A percentile compares a stretch with the other conserved stretches of the same genome.
Evolutionary conservation across 2,113 vertebrate genomes (phyloP).

Genomic region (Microtus montanus): DNA sequence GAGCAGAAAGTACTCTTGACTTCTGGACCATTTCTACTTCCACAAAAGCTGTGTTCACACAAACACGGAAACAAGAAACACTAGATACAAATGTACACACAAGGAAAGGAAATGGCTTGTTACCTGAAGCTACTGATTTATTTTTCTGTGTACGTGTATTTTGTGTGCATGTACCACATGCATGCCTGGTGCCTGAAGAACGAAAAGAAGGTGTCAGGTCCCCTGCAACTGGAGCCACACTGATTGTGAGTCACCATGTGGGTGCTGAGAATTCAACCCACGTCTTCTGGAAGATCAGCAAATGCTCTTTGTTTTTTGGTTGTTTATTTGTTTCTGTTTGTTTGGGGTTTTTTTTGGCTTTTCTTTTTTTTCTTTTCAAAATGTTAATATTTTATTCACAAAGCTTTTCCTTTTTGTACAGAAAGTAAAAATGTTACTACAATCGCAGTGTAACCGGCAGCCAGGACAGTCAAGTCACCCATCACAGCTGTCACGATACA

Average conservation of each 20-base stretch:
- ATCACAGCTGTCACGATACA: constrained; percentile 89
- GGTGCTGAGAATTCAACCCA: neutral
- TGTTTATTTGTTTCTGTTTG: too few species aligned
- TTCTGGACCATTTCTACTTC: neutral
- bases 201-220: neutral
- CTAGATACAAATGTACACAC: neutral
- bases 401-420: constrained; percentile 90
- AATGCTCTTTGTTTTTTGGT: too few species aligned
- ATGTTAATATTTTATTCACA: constrained; percentile 99
- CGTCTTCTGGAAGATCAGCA: neutral
- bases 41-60: neutral
- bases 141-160: neutral
- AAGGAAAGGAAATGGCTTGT: neutral
- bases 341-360: too few species aligned
- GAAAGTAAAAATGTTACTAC: constrained; percentile 97
- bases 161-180: neutral
- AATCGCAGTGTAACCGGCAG: constrained; percentile 89
- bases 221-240: neutral
- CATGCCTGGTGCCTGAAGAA: neutral
- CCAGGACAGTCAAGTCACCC: constrained; percentile 89
- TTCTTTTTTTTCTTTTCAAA: constrained; percentile 79
- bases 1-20: neutral
- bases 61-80: neutral
- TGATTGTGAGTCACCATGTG: neutral
- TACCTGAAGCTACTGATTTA: too few species aligned